Conservation (phyloP, 2,113 vertebrate species). For the Siniperca knerii region DNA sequence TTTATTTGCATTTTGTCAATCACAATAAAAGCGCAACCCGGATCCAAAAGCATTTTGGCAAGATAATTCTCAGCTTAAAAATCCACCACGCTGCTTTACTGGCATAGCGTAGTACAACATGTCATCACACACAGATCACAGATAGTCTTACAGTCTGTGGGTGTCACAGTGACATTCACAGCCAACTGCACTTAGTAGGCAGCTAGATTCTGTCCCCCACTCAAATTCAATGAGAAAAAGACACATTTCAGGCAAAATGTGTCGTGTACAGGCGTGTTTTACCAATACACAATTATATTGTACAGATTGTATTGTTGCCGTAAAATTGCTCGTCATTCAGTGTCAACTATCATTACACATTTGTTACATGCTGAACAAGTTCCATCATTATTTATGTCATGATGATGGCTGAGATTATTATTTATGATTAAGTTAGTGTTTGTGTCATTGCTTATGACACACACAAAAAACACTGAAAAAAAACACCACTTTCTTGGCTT, state of each 20-base stretch:
- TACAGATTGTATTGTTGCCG: background rate
- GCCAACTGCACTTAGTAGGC: constrained; percentile 11
- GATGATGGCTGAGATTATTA: constrained; percentile 1
- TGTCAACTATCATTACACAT: background rate
- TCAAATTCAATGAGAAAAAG: background rate
- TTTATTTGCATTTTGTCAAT: constrained; percentile 33
- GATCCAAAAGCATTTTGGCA: constrained; percentile 48
- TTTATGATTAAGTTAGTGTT: background rate
- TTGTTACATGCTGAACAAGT: background rate
- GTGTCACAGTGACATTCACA: constrained; percentile 17
- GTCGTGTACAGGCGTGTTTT: background rate
- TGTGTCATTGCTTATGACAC: background rate
- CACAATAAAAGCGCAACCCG: constrained; percentile 16
- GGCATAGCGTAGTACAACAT: constrained; percentile 29
- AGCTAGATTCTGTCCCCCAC: constrained; percentile 11
- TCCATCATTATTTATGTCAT: background rate
- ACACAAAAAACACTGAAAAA: background rate
- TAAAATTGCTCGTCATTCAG: background rate
- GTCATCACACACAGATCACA: constrained; percentile 45
- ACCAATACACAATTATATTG: background rate
- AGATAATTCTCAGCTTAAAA: constrained; percentile 41
- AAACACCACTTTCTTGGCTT: background rate
- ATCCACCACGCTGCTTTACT: constrained; percentile 38
- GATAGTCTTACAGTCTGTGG: constrained; percentile 19
- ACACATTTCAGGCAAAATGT: background rate